Conservation (phyloP, 92 coral and sea anemone species). For the Palythoa heliodiscus region DNA sequence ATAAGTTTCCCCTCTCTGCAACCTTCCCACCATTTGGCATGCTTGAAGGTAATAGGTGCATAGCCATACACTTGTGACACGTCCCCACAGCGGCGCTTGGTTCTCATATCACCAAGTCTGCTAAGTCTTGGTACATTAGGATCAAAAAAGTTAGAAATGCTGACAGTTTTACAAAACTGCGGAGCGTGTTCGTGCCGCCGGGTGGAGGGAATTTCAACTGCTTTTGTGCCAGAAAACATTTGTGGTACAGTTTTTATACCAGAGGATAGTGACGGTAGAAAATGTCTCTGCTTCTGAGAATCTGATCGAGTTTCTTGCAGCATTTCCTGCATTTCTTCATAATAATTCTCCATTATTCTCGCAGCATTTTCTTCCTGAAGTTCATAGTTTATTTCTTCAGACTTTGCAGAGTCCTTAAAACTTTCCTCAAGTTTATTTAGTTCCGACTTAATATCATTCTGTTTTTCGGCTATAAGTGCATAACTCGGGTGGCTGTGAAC, state of each 20-base stretch:
- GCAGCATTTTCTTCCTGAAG: conserved; percentile 12
- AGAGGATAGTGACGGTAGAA: conserved; percentile 7
- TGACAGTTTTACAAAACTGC: conserved; percentile 64
- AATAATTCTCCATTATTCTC: conserved; percentile 2
- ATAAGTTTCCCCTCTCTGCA: conserved; percentile 65
- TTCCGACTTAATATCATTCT: background rate
- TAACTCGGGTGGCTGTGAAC: conserved; percentile 61
- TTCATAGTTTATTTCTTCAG: background rate
- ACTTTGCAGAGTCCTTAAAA: conserved; percentile 7
- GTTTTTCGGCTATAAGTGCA: background rate
- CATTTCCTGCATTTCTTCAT: background rate
- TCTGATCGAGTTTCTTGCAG: background rate
- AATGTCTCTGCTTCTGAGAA: conserved; percentile 3
- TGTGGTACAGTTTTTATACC: conserved; percentile 5
- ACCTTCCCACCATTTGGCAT: conserved; percentile 93
- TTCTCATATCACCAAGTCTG: conserved; percentile 76
- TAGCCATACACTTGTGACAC: conserved; percentile 56
- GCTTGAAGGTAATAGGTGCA: conserved; percentile 85
- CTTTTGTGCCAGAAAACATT: conserved; percentile 39
- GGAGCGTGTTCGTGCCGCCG: conserved; percentile 84
- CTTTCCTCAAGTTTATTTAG: conserved; percentile 17
- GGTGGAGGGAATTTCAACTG: conserved; percentile 48
- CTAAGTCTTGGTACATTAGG: conserved; percentile 37
- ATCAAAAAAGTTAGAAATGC: conserved; percentile 76
- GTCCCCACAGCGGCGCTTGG: conserved; percentile 58